Conservation (phyloP, 2,113 vertebrate species). For the Zosterops pallidus region DNA sequence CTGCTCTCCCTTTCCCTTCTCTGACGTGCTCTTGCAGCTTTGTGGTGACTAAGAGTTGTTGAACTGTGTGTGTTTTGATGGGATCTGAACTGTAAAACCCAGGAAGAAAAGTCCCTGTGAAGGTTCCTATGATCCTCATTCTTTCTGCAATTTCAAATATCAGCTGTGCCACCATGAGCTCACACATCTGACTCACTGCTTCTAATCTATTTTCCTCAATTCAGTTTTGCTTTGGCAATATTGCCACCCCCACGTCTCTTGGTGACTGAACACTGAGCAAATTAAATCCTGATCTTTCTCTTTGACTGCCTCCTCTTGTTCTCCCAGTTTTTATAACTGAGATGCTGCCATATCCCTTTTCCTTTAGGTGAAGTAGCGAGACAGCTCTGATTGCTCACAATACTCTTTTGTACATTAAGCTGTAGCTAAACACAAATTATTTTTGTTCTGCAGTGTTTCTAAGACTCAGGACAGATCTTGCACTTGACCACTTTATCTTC, state of each 20-base stretch:
- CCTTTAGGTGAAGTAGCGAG: neutral
- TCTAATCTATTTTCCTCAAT: constrained; percentile 15
- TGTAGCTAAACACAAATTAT: neutral
- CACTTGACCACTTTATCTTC: neutral
- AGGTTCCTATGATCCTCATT: neutral
- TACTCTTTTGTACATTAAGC: neutral
- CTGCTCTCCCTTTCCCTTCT: neutral
- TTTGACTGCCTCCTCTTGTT: neutral
- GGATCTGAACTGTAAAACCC: neutral
- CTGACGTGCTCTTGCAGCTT: neutral
- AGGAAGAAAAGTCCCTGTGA: neutral
- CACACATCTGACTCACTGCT: constrained; percentile 35
- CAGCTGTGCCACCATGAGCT: constrained; percentile 20
- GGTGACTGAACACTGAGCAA: constrained; percentile 26
- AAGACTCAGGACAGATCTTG: neutral
- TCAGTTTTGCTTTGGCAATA: constrained; percentile 42
- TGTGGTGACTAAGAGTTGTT: neutral
- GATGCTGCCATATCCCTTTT: neutral
- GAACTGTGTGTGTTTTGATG: neutral
- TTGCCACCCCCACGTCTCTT: constrained; percentile 12
- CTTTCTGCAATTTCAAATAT: constrained; percentile 8
- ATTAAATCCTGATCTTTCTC: constrained; percentile 22
- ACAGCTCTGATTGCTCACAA: neutral
- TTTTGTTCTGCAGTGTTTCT: neutral
- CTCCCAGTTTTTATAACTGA: neutral